Conservation (phyloP, 2,797 vertebrate genomes). For the Sebastes reedi region DNA sequence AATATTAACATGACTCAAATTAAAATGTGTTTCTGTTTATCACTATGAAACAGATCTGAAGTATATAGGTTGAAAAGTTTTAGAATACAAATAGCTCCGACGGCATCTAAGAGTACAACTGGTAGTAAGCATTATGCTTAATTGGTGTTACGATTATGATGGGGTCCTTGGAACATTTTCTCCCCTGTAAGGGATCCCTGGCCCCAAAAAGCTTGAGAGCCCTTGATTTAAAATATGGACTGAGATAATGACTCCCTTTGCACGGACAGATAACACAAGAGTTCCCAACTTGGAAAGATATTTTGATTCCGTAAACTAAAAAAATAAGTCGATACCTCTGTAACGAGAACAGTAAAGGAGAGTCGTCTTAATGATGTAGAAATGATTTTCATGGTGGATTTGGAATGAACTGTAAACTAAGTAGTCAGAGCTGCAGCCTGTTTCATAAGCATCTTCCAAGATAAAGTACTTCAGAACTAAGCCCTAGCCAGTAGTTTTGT, state of each 20-base stretch:
- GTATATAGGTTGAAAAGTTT: no score
- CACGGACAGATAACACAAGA: neutral
- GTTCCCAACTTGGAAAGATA: neutral
- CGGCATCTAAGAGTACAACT: no score
- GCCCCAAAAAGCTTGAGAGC: no score
- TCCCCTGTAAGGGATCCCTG: no score
- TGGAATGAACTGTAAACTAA: conserved; percentile 25
- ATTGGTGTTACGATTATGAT: no score
- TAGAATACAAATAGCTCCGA: no score
- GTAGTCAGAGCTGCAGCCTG: neutral
- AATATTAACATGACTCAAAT: no score
- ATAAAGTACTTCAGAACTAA: conserved; percentile 37
- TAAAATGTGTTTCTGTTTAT: no score
- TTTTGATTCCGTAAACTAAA: neutral
- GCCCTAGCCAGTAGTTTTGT: conserved; percentile 8
- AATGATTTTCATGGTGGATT: conserved; percentile 39
- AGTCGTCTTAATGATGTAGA: conserved; percentile 1
- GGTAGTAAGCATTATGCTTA: no score
- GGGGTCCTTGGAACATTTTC: no score
- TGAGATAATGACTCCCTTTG: neutral
- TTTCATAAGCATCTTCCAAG: conserved; percentile 14
- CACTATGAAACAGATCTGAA: no score
- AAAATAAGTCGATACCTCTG: neutral
- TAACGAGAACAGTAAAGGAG: neutral
- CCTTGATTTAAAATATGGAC: neutral